These are phyloP conservation scores for Nesoenas mayeri DNA, from an alignment of 2,113 vertebrate genomes.

Conservation along the genomic window DNA sequence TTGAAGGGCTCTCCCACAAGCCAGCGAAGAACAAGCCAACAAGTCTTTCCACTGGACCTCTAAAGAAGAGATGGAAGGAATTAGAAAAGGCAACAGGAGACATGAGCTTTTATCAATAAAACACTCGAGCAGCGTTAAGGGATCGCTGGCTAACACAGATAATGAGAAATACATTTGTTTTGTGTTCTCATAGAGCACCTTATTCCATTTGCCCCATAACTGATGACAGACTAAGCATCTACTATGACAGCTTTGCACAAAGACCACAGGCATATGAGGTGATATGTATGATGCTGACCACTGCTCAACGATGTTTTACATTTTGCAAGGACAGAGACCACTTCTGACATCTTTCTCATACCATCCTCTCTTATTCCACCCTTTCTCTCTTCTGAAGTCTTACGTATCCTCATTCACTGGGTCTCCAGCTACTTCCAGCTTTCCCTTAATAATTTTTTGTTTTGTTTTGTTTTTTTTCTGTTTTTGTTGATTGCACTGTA, in stretches of 20 bases:
- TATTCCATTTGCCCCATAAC: neutral
- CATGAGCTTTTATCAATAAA: neutral
- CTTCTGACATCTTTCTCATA: neutral
- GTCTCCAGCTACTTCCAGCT: neutral
- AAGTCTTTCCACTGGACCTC: constrained; percentile 74
- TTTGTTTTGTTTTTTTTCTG: too few species aligned
- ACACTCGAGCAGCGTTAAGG: neutral
- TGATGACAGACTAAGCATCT: neutral
- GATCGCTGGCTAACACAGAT: neutral
- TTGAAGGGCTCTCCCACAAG: constrained; percentile 64
- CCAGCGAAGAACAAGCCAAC: constrained; percentile 72
- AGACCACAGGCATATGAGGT: neutral
- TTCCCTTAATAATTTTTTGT: neutral
- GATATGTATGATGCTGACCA: neutral
- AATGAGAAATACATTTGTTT: neutral
- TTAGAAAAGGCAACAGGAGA: constrained; percentile 43
- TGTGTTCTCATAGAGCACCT: neutral
- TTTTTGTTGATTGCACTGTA: neutral
- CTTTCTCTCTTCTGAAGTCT: neutral
- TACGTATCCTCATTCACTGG: too few species aligned
- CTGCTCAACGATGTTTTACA: neutral
- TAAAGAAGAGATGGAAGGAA: constrained; percentile 69
- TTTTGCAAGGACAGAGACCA: neutral
- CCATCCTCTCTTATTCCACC: neutral
- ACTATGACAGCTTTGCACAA: neutral